Conservation (phyloP, 2,888 invertebrate species). For the Andricus curvator region DNA sequence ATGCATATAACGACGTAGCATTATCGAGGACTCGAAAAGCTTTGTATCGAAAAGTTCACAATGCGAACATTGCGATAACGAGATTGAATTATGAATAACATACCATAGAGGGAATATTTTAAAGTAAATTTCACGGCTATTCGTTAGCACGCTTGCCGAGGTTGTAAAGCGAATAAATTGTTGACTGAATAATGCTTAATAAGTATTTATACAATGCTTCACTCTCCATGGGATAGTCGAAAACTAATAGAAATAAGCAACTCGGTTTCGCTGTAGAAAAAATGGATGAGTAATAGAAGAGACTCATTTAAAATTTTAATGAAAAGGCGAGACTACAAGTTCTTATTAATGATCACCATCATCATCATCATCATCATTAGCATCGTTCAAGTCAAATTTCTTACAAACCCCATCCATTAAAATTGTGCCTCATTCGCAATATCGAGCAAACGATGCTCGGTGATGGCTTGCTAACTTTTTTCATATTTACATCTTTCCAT, state of each 20-base stretch:
- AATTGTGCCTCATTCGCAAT: background rate
- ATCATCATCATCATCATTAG: conserved; percentile 45
- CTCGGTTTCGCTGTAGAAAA: background rate
- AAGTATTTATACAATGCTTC: conserved; percentile 4
- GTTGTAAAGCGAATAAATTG: conserved; percentile 23
- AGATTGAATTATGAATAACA: conserved; percentile 37
- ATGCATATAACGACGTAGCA: conserved; percentile 14
- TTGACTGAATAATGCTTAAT: conserved; percentile 25
- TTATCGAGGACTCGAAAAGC: conserved; percentile 18
- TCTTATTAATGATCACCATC: conserved; percentile 40
- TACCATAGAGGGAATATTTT: conserved; percentile 27
- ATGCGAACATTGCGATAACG: conserved; percentile 19
- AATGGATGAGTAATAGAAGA: background rate
- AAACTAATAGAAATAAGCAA: background rate
- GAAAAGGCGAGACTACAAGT: background rate
- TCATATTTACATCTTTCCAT: too few species aligned
- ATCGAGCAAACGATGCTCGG: background rate
- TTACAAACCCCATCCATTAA: background rate
- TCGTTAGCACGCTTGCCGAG: conserved; percentile 18
- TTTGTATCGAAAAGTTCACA: conserved; percentile 24
- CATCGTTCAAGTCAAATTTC: conserved; percentile 16
- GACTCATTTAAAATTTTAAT: background rate
- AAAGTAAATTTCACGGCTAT: conserved; percentile 29
- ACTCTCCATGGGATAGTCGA: background rate
- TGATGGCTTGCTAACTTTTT: too few species aligned